phyloP scores from a whole-genome alignment of 2,888 invertebrate species.

The Anaspis maculata region DNA sequence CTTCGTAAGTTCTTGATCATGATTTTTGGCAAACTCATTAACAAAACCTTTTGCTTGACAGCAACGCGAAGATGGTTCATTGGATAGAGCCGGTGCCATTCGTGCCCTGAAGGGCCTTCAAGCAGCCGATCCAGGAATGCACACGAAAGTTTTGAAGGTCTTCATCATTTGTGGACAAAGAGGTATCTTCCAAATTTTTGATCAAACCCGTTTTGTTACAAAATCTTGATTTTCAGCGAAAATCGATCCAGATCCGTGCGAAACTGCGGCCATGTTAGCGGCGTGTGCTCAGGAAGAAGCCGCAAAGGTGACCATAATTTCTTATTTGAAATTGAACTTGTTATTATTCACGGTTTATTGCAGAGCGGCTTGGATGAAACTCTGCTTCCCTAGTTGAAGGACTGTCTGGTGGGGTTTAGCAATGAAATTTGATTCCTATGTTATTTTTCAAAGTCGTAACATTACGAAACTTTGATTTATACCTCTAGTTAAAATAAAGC shows the following conservation, averaged over 20 bases:
- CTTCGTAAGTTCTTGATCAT: constrained; percentile 15
- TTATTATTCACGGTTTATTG: no score
- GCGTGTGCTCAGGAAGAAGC: constrained; percentile 22
- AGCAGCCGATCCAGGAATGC: constrained; percentile 17
- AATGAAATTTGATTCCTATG: no score
- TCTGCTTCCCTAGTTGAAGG: no score
- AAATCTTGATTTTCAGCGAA: constrained; percentile 15
- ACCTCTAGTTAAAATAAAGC: no score
- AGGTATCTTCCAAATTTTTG: constrained; percentile 4
- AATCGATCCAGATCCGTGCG: constrained; percentile 22
- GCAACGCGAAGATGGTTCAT: constrained; percentile 17
- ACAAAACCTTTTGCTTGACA: constrained; percentile 4
- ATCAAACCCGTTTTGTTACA: background rate
- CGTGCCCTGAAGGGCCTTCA: constrained; percentile 16
- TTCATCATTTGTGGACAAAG: constrained; percentile 11
- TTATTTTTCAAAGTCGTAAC: no score
- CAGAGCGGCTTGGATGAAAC: no score
- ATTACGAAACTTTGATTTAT: no score
- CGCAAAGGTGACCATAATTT: constrained; percentile 15
- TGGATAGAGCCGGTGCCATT: constrained; percentile 16
- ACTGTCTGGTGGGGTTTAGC: no score
- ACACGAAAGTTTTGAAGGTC: constrained; percentile 15
- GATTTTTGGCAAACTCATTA: constrained; percentile 2
- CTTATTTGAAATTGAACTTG: background rate
- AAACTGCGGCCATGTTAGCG: constrained; percentile 18